A percentile compares a stretch with the other conserved stretches of the same genome.
Conservation (phyloP, 2,888 invertebrate genomes). For the Hydropsyche betteni region DNA sequence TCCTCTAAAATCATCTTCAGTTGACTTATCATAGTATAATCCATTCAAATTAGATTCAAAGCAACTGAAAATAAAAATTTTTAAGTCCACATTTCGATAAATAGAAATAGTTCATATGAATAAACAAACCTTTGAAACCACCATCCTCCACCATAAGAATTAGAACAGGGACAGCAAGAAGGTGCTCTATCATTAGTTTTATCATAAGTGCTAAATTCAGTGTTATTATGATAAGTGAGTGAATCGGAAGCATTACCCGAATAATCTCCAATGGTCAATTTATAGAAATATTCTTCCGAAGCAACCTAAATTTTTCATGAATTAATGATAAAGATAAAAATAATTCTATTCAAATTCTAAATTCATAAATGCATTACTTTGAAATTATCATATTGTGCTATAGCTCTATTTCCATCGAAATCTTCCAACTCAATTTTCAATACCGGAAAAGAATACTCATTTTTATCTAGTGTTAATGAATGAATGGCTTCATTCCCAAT, state of each 20-base stretch:
- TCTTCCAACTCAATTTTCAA: slow-evolving; percentile 65
- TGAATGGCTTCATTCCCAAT: slow-evolving; percentile 68
- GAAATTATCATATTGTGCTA: slow-evolving; percentile 64
- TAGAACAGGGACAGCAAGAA: slow-evolving; percentile 65
- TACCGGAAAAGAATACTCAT: slow-evolving; percentile 54
- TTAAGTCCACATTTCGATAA: not conserved
- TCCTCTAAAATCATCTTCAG: slow-evolving; percentile 62
- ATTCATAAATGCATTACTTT: slow-evolving; percentile 46
- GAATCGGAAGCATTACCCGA: slow-evolving; percentile 66
- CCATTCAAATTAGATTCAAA: slow-evolving; percentile 69
- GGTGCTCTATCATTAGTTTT: slow-evolving; percentile 63
- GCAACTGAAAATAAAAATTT: slow-evolving; percentile 58
- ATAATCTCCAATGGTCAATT: slow-evolving; percentile 62
- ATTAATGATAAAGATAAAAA: slow-evolving; percentile 32
- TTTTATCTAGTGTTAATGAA: slow-evolving; percentile 58
- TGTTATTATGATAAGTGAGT: slow-evolving; percentile 64
- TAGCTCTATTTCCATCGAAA: slow-evolving; percentile 60
- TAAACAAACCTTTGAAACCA: slow-evolving; percentile 65
- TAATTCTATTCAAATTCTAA: not conserved
- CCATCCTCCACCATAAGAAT: slow-evolving; percentile 70
- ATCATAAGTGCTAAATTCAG: slow-evolving; percentile 63
- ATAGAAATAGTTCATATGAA: no score
- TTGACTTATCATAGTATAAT: slow-evolving; percentile 60
- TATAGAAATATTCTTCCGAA: slow-evolving; percentile 60
- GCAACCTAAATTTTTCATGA: slow-evolving; percentile 56